Percentiles rank a stretch among this genome's conserved stretches.
These are phyloP conservation scores for Passer montanus DNA, from an alignment of 2,113 vertebrate genomes.

Conservation along the genomic window DNA sequence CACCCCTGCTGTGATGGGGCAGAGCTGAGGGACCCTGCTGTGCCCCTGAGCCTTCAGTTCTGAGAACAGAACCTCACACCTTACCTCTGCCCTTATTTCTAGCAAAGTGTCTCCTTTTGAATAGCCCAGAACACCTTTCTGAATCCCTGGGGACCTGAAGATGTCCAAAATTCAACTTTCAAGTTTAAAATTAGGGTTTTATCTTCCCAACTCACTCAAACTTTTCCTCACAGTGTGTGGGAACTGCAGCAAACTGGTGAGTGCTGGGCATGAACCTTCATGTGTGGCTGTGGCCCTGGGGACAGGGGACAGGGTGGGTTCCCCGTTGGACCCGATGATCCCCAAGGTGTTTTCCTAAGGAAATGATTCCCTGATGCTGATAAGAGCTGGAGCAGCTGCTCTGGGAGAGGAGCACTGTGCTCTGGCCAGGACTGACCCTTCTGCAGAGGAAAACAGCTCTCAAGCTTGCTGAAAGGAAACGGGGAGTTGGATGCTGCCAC, in stretches of 20 bases:
- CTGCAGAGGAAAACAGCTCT: not conserved
- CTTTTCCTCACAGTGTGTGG: not conserved
- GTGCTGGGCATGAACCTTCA: not conserved
- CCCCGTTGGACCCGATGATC: no score
- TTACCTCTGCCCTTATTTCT: not conserved
- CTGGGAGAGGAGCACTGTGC: not conserved
- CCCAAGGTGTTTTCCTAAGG: not conserved
- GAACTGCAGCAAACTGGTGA: not conserved
- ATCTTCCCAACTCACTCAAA: not conserved
- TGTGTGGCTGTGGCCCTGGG: not conserved
- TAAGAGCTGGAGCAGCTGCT: not conserved
- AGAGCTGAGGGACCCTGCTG: not conserved
- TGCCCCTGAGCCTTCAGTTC: not conserved
- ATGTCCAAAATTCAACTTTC: not conserved
- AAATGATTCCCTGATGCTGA: not conserved
- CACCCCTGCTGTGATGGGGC: not conserved
- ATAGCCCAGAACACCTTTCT: not conserved
- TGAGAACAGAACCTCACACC: not conserved
- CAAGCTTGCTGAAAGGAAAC: not conserved
- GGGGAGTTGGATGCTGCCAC: not conserved
- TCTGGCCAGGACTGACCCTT: not conserved
- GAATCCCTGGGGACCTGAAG: not conserved
- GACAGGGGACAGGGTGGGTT: not conserved
- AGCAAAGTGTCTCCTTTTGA: not conserved
- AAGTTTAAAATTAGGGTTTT: not conserved